Evolutionary conservation across 2,113 vertebrate genomes (phyloP), one percentile per base, ranked within the genome.

Genomic region (Bucco capensis): DNA sequence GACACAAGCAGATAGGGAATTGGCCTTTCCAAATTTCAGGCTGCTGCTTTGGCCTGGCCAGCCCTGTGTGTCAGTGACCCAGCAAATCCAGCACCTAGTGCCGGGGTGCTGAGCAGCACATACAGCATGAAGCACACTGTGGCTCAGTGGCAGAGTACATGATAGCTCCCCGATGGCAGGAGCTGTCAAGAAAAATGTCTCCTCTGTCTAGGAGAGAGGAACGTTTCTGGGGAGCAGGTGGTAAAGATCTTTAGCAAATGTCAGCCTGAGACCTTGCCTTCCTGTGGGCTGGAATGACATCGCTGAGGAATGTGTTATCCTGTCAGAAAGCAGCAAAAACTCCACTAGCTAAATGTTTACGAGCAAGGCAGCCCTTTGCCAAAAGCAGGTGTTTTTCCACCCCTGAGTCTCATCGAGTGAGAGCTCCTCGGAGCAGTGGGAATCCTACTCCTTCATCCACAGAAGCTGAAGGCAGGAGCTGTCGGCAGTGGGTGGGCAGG

Each of bases 231-330:
- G 80, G 88, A 96, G 92, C 92, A 95, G 95, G 94, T 83, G 94
- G 90, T 24, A 83, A 65, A 75, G 94, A 40, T 72, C 91, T 75
- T 95, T 22, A 84, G 91, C 91, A 78, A 94, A 95, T 93, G 95
- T 83, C 94, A 89, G 77, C 62, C 88, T 89, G 91, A 93, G 94
- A 86, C 89, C 94, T 95, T 75, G 95, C 91, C 94, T 84, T 93
- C 19, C 91, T 19, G 94, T 91, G 91, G 94, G 95, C 89, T 93
- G 93, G 33, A 92, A 87, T 53, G 91, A 92, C 95, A 91, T 25
- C 1, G 84, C 93, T 58, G 89, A 54, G 89, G 8, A 62, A 76
- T 40, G 93, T 50, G 84, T 92, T 84, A 95, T 54, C 54, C 94
- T 79, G 84, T 69, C 93, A 89, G 84, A 56, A 92, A 83, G 88